Evolutionary conservation across 2,113 vertebrate species (phyloP).

Genomic region (Pseudorectes ferrugineus): DNA sequence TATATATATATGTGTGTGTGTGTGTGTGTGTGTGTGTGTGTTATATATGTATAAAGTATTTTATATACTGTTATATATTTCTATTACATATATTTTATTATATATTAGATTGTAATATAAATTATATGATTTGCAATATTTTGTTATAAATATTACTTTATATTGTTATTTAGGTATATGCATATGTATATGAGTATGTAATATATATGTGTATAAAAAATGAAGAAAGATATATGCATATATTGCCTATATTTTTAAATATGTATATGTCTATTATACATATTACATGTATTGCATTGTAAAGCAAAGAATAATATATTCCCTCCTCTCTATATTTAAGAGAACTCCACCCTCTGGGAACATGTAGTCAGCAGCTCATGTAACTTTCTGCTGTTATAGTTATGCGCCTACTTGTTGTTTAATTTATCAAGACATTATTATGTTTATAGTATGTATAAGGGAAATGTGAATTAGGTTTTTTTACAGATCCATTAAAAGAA

Average conservation of each 20-base stretch:
- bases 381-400: neutral
- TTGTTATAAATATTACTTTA: neutral
- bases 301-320: neutral
- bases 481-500: neutral
- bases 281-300: neutral
- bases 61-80: neutral
- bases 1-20: accelerated
- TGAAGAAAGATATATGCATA: neutral
- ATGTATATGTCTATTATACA: neutral
- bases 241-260: neutral
- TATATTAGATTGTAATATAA: neutral
- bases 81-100: neutral
- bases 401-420: neutral
- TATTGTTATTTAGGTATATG: neutral
- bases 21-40: neutral
- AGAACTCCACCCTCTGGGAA: neutral
- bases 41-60: neutral
- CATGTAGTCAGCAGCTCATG: neutral
- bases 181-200: neutral
- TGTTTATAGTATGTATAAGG: neutral
- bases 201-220: neutral
- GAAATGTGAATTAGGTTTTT: neutral
- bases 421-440: neutral
- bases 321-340: neutral
- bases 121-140: neutral